These are phyloP conservation scores for Nannospalax galili DNA, from an alignment of 2,113 vertebrate species.

Conservation along the genomic window DNA sequence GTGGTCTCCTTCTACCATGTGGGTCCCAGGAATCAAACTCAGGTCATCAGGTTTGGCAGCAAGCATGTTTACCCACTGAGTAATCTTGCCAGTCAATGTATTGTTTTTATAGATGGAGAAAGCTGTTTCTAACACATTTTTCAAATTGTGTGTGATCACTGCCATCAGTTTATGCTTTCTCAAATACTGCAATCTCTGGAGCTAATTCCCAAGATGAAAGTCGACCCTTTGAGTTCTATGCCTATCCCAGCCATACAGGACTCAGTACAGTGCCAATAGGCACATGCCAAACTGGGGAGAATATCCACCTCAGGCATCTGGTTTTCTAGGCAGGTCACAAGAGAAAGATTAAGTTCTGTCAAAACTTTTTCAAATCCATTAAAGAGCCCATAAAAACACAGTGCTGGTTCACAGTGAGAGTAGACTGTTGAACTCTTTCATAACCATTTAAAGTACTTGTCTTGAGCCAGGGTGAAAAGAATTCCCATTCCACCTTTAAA, in stretches of 20 bases:
- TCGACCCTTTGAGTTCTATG: background rate
- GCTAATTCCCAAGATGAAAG: background rate
- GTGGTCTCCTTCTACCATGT: background rate
- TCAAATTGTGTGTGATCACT: background rate
- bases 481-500: background rate
- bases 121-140: slow-evolving; percentile 35
- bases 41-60: background rate
- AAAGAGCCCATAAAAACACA: background rate
- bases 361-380: slow-evolving; percentile 51
- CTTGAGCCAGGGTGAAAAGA: background rate
- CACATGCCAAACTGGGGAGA: background rate
- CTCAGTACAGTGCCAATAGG: background rate
- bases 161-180: slow-evolving; percentile 5
- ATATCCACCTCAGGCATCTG: background rate
- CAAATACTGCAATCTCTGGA: background rate
- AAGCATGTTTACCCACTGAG: background rate
- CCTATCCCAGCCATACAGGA: background rate
- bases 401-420: background rate
- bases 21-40: background rate
- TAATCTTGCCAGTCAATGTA: background rate
- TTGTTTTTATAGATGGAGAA: slow-evolving; percentile 38
- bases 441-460: background rate
- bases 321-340: background rate
- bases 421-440: background rate
- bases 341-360: slow-evolving; percentile 36